A percentile compares a stretch with the other conserved stretches of the same genome.
Evolutionary conservation across 2,888 invertebrate species (phyloP).

Genomic region (Trichopria drosophilae): DNA sequence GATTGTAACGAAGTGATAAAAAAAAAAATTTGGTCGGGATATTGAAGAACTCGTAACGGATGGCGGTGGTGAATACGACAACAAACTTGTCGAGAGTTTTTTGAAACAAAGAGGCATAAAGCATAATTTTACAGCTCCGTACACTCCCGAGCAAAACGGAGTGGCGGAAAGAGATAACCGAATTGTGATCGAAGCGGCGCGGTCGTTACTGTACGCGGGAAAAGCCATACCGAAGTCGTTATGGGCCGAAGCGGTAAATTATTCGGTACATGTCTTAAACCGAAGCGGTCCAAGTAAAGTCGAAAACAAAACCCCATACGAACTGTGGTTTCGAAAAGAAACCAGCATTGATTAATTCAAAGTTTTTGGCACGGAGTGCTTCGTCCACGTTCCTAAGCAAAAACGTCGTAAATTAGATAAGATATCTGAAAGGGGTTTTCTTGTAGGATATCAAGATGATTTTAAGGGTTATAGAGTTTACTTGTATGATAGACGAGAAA

Average conservation of each 20-base stretch:
- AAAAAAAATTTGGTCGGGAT: neutral
- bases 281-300: slow-evolving; percentile 8
- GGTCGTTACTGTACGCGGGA: slow-evolving; percentile 3
- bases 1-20: neutral
- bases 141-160: slow-evolving; percentile 16
- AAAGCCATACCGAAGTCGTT: slow-evolving; percentile 4
- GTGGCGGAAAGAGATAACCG: slow-evolving; percentile 13
- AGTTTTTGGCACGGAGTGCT: too few relatives aligned
- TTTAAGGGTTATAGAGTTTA: slow-evolving; percentile 12
- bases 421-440: slow-evolving; percentile 7
- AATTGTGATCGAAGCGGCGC: slow-evolving; percentile 8
- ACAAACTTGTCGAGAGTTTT: slow-evolving; percentile 3
- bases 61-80: slow-evolving; percentile 4
- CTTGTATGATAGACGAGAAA: neutral
- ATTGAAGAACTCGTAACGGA: slow-evolving; percentile 14
- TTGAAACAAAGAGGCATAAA: slow-evolving; percentile 2
- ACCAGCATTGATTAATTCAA: slow-evolving; percentile 3
- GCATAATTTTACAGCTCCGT: slow-evolving; percentile 4
- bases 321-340: slow-evolving; percentile 8
- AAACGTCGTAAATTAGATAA: slow-evolving; percentile 11
- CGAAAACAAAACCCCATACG: slow-evolving; percentile 6
- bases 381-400: slow-evolving; percentile 4
- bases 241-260: slow-evolving; percentile 11
- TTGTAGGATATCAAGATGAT: slow-evolving; percentile 11
- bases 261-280: slow-evolving; percentile 5